These are phyloP conservation scores for Leucophenga montana DNA, from an alignment of 2,888 invertebrate species.

Conservation along the genomic window DNA sequence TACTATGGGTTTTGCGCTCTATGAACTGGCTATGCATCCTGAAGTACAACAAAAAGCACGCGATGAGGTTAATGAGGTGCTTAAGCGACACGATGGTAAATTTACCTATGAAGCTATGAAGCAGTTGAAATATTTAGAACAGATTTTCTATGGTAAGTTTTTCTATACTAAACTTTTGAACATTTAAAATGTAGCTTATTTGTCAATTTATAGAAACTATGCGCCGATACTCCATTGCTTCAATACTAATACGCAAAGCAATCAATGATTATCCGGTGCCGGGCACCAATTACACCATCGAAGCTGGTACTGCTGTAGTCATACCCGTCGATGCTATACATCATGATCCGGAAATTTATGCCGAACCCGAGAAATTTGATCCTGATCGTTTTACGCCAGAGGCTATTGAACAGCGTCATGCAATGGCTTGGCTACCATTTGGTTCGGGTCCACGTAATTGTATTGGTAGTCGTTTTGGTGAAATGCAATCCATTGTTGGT, in stretches of 20 bases:
- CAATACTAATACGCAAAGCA: conserved; percentile 67
- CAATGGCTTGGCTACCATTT: conserved; percentile 65
- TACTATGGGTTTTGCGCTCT: conserved; percentile 72
- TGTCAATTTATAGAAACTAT: conserved; percentile 70
- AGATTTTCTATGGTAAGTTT: conserved; percentile 58
- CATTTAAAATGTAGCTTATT: too few relatives aligned
- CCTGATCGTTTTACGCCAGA: conserved; percentile 73
- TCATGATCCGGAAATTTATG: conserved; percentile 72
- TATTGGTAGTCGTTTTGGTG: conserved; percentile 70
- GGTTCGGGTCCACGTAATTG: conserved; percentile 70
- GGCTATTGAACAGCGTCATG: conserved; percentile 57
- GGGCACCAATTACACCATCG: conserved; percentile 71
- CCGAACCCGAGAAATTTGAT: conserved; percentile 71
- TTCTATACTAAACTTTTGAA: too few relatives aligned
- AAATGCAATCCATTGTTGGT: conserved; percentile 67
- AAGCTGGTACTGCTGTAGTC: conserved; percentile 74
- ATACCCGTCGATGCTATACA: conserved; percentile 75
- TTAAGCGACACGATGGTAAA: conserved; percentile 49
- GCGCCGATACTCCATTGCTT: conserved; percentile 73
- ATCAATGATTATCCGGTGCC: conserved; percentile 66
- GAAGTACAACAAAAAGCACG: conserved; percentile 59
- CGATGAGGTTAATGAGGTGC: conserved; percentile 54
- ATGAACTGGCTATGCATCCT: conserved; percentile 59
- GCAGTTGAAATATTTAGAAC: conserved; percentile 60
- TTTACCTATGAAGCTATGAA: conserved; percentile 60